Conservation (phyloP, 2,797 vertebrate genomes). For the Anolis apletophallus region DNA sequence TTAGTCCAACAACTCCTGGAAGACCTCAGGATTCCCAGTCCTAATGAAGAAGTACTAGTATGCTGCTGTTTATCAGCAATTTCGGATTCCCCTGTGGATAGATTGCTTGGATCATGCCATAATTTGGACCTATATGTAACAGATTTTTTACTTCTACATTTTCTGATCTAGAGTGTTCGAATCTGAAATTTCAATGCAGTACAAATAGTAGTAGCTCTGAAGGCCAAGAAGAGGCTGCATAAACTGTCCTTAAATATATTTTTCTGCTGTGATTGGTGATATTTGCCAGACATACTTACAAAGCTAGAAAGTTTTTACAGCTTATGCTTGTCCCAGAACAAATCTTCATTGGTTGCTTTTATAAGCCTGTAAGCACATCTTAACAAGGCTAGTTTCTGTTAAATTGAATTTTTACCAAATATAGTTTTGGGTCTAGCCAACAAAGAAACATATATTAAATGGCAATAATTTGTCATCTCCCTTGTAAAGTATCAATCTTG, state of each 20-base stretch:
- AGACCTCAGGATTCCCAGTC: too few relatives aligned
- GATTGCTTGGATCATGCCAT: neutral
- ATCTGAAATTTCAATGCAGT: neutral
- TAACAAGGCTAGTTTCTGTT: neutral
- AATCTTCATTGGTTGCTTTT: slow-evolving; percentile 16
- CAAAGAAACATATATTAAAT: slow-evolving; percentile 10
- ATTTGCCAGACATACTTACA: slow-evolving; percentile 9
- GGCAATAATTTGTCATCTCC: neutral
- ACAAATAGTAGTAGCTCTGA: neutral
- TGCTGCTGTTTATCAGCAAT: neutral
- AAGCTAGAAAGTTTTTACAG: slow-evolving; percentile 20
- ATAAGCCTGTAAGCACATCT: neutral
- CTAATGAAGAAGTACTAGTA: neutral
- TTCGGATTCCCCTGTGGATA: neutral
- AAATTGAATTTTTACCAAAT: slow-evolving; percentile 7
- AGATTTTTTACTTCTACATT: too few relatives aligned
- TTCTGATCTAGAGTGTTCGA: neutral
- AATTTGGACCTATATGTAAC: neutral
- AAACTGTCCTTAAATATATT: neutral
- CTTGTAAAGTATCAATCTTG: neutral
- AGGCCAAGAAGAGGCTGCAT: neutral
- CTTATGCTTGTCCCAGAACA: neutral
- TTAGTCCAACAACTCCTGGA: too few relatives aligned
- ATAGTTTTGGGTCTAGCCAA: neutral
- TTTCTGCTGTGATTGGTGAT: neutral